Evolutionary conservation across 2,888 invertebrate species (phyloP), one percentile per base, ranked within the genome.

Genomic region (Tachina fera): DNA sequence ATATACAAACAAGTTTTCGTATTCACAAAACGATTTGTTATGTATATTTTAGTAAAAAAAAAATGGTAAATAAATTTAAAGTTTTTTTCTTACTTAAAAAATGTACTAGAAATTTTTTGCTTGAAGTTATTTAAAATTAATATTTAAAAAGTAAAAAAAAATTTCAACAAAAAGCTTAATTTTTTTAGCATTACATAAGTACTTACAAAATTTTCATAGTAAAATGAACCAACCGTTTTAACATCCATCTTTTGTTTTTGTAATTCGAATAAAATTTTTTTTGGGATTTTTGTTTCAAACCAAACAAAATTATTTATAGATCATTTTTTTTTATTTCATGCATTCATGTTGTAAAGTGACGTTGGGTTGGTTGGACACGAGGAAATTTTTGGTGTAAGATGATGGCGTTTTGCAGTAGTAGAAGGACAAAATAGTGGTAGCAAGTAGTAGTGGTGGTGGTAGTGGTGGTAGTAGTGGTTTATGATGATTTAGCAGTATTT

Each of bases 191-290:
- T 74, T 87, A 81, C 51, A 83, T 87, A 88, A 89, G 94, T 96
- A 97, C 97, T 97, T 96, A 97, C 97, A 95, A 97, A 97, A 95
- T 97, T 97, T 94, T 97, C 97, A 95, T 97, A 97, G 96, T 97
- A 97, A 96, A 97, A 97, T 94, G 97, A 97, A 94, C 97, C 97
- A 95, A 97, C 96, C 95, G 97, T 96, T 96, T 97, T 97, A 96
- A 97, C 96, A 95, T 97, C 97, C 97, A 97, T 97, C 97, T 97
- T 96, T 68, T 14, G 19, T 96, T 68, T 74, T 70, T 75, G 63
- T 61, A 45, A n/a, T 53, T 45, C 13, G 49, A 70, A 68, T 67
- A 43, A 8, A 61, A 31, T 6, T 47, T 82, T n/a, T 85, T 74
- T 63, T 65, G 22, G 22, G 49, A 39, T 67, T 41, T 61, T 74